These are phyloP conservation scores for Ascaphus truei DNA, from an alignment of 2,113 vertebrate species.

Conservation along the genomic window DNA sequence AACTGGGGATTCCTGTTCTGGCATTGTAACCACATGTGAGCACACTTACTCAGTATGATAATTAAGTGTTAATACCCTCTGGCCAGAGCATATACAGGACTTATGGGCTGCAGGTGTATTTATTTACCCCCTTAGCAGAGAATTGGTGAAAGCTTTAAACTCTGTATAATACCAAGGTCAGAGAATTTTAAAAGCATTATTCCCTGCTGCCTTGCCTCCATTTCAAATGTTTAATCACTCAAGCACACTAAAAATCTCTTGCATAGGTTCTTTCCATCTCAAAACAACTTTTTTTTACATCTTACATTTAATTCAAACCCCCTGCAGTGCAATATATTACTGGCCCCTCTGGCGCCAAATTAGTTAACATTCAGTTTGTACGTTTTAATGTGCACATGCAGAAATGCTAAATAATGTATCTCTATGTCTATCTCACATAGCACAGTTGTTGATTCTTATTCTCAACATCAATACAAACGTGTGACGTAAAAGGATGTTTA, in stretches of 20 bases:
- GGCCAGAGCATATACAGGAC: not conserved
- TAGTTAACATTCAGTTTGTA: too few species aligned
- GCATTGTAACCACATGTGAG: not conserved
- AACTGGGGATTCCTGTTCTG: not conserved
- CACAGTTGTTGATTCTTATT: too few species aligned
- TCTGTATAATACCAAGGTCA: not conserved
- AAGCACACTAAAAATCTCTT: not conserved
- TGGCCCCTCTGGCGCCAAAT: too few species aligned
- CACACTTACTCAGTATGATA: constrained; percentile 2
- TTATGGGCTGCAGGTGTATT: constrained; percentile 26
- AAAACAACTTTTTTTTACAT: too few species aligned
- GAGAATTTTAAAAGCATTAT: not conserved
- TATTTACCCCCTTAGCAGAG: not conserved
- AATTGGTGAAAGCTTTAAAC: constrained; percentile 7
- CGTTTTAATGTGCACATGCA: too few species aligned
- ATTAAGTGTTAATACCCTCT: constrained; percentile 25
- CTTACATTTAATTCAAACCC: too few species aligned
- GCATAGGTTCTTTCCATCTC: not conserved
- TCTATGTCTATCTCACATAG: too few species aligned
- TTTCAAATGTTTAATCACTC: too few species aligned
- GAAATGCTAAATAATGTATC: too few species aligned
- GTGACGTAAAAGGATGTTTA: too few species aligned
- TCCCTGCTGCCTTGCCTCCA: not conserved
- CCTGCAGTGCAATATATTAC: too few species aligned
- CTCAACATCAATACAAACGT: too few species aligned